Base-by-base conservation (phyloP, 2,797 vertebrate species). In the Dipus sagitta region DNA sequence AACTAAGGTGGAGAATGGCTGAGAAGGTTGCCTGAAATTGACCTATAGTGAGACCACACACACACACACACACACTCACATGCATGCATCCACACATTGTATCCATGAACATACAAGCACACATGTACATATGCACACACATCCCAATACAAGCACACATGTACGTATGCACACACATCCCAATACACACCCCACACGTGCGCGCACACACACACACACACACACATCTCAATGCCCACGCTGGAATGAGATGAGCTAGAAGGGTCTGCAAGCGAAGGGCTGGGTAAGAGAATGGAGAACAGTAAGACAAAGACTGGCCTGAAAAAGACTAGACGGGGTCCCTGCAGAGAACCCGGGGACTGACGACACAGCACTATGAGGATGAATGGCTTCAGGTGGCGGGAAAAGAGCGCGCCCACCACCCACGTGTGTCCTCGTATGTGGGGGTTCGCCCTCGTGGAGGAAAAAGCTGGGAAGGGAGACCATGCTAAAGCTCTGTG, bases 391-490 rank as follows among this genome's bases (percentile, higher is more conserved):
- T 54, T 0, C 2, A n/a, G 20, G 12, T 3, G 5, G 30, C 47
- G 4, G 34, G 11, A 42, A 52, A 5, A 21, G 26, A 38, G 30
- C 24, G 10, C 4, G 13, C 10, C 13, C 54, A 13, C 52, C 18
- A 12, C 24, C 34, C 4, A 13, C 60, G 20, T 13, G 15, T 30
- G 38, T 47, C 38, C 86, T 71, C 24, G 54, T 80, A 42, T 0
- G 1, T 58, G 13, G 0, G 10, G 11, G 21, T 60, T 65, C 62
- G 47, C 34, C 4, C 3, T 6, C 4, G 20, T 24, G 23, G 23
- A 30, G 10, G 5, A 30, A 8, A 1, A 17, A 1, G 4, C 18
- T 9, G 21, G 7, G n/a, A 2, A 13, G 4, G 38, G 8, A 3
- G 4, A 2, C 3, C n/a, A 24, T 12, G 18, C 23, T 65, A 47